Conservation (phyloP, 2,113 vertebrate species). For the Peromyscus californicus region DNA sequence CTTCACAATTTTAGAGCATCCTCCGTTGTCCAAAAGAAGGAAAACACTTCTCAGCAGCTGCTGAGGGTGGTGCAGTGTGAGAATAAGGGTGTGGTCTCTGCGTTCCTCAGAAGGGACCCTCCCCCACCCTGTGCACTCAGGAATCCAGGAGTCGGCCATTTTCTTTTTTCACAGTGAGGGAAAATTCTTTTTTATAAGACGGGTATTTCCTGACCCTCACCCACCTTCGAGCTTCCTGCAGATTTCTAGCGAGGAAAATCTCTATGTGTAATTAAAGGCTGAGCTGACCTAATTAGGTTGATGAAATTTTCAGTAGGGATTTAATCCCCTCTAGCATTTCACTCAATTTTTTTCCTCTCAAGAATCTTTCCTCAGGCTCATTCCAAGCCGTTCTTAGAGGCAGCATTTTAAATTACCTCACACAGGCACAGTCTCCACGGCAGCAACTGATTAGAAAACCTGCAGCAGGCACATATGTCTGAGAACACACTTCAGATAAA, state of each 20-base stretch:
- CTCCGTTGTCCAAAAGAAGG: background rate
- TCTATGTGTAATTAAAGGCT: constrained; percentile 72
- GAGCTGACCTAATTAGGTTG: constrained; percentile 76
- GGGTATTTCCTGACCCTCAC: constrained; percentile 6
- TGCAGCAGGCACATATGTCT: background rate
- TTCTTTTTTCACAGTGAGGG: background rate
- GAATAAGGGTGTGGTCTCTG: background rate
- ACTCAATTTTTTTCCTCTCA: constrained; percentile 29
- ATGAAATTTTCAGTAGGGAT: constrained; percentile 74
- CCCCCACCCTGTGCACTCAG: background rate
- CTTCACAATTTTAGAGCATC: background rate
- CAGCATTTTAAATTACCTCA: constrained; percentile 30
- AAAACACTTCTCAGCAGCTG: background rate
- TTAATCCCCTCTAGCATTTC: constrained; percentile 64
- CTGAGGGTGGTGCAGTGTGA: rapidly evolving
- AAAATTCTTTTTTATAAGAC: background rate
- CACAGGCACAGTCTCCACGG: background rate
- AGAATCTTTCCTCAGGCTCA: constrained; percentile 32
- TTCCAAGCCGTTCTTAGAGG: background rate
- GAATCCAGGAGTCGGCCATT: background rate
- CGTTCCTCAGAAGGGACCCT: background rate
- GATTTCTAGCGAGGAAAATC: constrained; percentile 61
- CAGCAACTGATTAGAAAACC: background rate
- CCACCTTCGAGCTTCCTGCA: background rate
- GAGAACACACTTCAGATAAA: constrained; percentile 36